Conservation (phyloP, 2,113 vertebrate genomes). For the Pelvicachromis taeniatus region DNA sequence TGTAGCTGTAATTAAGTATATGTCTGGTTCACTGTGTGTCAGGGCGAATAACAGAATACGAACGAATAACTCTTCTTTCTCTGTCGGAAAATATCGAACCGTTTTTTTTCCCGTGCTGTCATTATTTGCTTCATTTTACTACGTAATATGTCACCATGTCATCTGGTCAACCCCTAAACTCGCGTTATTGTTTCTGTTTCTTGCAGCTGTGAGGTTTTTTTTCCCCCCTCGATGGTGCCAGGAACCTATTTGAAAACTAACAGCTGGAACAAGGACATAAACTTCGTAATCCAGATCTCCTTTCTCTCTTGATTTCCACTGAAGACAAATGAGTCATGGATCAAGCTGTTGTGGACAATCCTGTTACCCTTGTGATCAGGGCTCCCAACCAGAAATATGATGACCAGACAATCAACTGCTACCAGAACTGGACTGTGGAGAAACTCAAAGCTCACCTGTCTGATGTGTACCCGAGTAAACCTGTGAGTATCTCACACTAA, state of each 20-base stretch:
- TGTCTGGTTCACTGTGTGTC: background rate
- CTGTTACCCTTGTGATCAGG: slow-evolving; percentile 88
- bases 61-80: background rate
- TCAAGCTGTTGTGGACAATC: slow-evolving; percentile 74
- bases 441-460: slow-evolving; percentile 88
- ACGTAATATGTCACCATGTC: background rate
- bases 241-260: background rate
- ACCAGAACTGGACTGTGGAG: slow-evolving; percentile 91
- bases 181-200: background rate
- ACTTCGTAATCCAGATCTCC: background rate
- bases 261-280: background rate
- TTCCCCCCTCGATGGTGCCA: background rate
- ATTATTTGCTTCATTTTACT: background rate
- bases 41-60: background rate
- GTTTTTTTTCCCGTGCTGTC: background rate
- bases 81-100: background rate
- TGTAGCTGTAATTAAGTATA: background rate
- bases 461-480: slow-evolving; percentile 89
- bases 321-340: slow-evolving; percentile 73
- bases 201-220: background rate
- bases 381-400: slow-evolving; percentile 93
- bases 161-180: background rate
- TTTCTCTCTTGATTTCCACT: background rate
- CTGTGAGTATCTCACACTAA: slow-evolving; percentile 74
- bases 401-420: slow-evolving; percentile 92